A percentile compares a stretch with the other conserved stretches of the same genome.
Evolutionary conservation across 2,113 vertebrate species (phyloP).

Genomic region (Mesembrinibis cayennensis): DNA sequence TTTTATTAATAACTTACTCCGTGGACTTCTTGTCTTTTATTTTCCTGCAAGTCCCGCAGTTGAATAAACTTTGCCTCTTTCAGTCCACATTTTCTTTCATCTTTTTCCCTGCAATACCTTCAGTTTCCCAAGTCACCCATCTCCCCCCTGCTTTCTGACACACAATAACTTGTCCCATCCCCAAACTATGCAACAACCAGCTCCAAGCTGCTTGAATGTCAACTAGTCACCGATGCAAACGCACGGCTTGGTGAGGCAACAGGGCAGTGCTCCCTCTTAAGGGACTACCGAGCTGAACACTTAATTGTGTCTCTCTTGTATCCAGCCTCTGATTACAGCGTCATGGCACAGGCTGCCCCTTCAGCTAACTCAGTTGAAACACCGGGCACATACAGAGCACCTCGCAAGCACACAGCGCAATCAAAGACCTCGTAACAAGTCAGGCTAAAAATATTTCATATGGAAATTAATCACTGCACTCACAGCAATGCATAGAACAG

Average conservation of each 20-base stretch:
- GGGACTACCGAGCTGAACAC: background rate
- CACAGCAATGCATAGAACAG: background rate
- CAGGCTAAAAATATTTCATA: background rate
- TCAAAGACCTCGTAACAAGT: background rate
- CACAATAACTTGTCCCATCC: background rate
- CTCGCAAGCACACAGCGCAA: background rate
- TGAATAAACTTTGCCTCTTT: background rate
- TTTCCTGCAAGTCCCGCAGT: background rate
- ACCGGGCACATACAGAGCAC: background rate
- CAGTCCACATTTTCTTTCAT: fast-evolving
- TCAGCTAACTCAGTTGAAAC: background rate
- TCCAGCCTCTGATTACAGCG: background rate
- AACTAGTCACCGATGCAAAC: fast-evolving
- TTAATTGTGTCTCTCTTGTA: too few relatives aligned
- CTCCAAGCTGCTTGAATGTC: background rate
- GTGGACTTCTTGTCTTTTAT: background rate
- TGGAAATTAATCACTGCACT: background rate
- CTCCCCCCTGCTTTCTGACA: background rate
- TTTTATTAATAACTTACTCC: background rate
- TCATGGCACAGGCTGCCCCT: background rate
- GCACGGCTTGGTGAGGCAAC: background rate
- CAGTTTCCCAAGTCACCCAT: background rate
- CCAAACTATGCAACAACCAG: background rate
- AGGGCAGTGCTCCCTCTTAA: background rate
- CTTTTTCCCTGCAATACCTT: background rate